Conservation (phyloP, 2,888 invertebrate genomes). For the Yponomeuta sedellus region DNA sequence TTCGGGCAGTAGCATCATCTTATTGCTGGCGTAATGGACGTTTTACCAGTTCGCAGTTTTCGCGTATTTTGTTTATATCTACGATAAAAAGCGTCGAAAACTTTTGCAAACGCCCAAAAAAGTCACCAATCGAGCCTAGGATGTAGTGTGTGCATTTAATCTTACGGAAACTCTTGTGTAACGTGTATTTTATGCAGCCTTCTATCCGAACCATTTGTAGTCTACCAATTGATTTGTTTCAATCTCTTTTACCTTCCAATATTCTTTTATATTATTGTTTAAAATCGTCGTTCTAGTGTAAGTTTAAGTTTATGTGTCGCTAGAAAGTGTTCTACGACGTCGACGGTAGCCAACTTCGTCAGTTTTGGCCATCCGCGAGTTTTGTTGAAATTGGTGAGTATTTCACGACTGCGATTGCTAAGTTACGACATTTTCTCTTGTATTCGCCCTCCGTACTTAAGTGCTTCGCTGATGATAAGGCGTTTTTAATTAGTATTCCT, state of each 20-base stretch:
- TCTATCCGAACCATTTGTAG: constrained; percentile 42
- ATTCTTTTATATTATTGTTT: constrained; percentile 39
- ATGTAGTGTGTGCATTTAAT: constrained; percentile 62
- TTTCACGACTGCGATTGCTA: constrained; percentile 31
- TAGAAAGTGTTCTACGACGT: constrained; percentile 10
- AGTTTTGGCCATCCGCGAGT: constrained; percentile 32
- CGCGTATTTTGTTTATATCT: constrained; percentile 72
- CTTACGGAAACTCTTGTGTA: constrained; percentile 48
- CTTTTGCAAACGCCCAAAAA: constrained; percentile 70
- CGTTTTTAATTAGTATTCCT: neutral
- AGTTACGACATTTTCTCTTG: constrained; percentile 23
- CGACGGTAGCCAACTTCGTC: neutral
- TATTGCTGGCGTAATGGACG: constrained; percentile 69
- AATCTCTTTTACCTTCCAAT: constrained; percentile 29
- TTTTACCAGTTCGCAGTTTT: constrained; percentile 55
- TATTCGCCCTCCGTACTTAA: constrained; percentile 26
- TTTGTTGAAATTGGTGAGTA: constrained; percentile 38
- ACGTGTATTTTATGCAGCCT: constrained; percentile 43
- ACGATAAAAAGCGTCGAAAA: constrained; percentile 66
- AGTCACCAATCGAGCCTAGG: constrained; percentile 45
- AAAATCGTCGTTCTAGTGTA: constrained; percentile 34
- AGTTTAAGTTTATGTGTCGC: constrained; percentile 32
- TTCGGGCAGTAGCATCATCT: constrained; percentile 68
- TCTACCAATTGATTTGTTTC: constrained; percentile 40
- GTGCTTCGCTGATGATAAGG: constrained; percentile 32